phyloP scores from a whole-genome alignment of 2,113 vertebrate species.

The Oryzias javanicus region DNA sequence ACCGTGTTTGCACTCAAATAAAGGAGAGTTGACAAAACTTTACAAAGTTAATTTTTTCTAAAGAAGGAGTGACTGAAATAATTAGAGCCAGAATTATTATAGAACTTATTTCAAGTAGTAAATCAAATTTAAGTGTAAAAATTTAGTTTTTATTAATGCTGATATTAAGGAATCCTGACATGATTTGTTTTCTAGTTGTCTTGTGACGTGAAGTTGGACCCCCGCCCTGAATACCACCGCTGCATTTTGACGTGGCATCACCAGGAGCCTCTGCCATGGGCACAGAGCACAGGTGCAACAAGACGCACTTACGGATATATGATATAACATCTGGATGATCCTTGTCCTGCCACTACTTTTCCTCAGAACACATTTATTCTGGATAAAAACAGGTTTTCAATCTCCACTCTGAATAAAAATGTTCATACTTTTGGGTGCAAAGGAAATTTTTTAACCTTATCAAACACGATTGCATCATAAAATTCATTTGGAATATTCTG shows the following conservation, averaged over 20 bases:
- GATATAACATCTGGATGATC: background rate
- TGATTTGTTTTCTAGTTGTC: slow-evolving; percentile 83
- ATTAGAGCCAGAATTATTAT: no score
- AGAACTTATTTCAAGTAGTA: background rate
- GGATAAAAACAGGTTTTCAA: no score
- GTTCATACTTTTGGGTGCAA: no score
- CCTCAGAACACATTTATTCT: no score
- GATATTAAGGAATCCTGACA: background rate
- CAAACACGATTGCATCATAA: no score
- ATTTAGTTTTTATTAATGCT: background rate
- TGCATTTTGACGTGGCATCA: slow-evolving; percentile 99
- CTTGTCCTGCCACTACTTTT: background rate
- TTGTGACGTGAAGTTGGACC: slow-evolving; percentile 98
- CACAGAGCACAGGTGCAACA: slow-evolving; percentile 95
- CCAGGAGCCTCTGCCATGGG: slow-evolving; percentile 99
- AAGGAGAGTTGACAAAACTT: no score
- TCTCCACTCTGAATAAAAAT: no score
- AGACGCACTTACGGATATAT: background rate
- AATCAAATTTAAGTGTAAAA: background rate
- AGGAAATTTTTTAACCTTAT: no score
- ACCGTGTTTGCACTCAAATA: no score
- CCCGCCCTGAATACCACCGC: slow-evolving; percentile 98
- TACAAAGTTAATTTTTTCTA: no score
- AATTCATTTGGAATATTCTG: no score
- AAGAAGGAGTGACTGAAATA: no score